These are phyloP conservation scores for Arctia plantaginis DNA, from an alignment of 2,888 invertebrate species.

Conservation along the genomic window DNA sequence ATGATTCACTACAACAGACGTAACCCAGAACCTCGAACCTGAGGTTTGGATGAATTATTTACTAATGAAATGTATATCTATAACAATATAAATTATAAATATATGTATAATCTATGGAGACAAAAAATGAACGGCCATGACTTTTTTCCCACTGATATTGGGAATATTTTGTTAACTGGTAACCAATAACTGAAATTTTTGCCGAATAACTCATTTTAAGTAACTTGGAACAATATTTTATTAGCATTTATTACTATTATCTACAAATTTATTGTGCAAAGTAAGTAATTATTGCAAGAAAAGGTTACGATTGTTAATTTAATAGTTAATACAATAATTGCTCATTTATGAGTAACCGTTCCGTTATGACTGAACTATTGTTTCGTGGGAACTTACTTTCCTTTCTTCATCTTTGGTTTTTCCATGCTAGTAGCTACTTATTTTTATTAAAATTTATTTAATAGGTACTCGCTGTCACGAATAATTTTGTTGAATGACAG, in stretches of 20 bases:
- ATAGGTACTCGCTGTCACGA: slow-evolving; percentile 1
- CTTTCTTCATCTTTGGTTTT: slow-evolving; percentile 14
- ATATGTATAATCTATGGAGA: too few relatives aligned
- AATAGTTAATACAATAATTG: neutral
- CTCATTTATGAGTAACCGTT: neutral
- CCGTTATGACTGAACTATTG: neutral
- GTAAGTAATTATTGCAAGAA: neutral
- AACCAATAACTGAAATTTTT: neutral
- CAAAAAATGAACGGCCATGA: neutral
- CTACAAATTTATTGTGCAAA: neutral
- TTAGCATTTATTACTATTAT: neutral
- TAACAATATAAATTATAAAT: too few relatives aligned
- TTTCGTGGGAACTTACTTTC: neutral
- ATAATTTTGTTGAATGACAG: slow-evolving; percentile 13
- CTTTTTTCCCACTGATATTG: neutral
- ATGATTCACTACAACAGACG: too few relatives aligned
- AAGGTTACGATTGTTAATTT: neutral
- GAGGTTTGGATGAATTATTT: too few relatives aligned
- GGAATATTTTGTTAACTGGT: neutral
- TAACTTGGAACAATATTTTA: neutral
- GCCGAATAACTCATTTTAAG: too few relatives aligned
- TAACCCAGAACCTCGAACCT: too few relatives aligned
- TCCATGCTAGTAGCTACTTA: slow-evolving; percentile 15
- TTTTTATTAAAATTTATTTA: slow-evolving; percentile 9
- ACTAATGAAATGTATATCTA: too few relatives aligned